Percentiles rank a stretch among this genome's conserved stretches.
phyloP scores from a whole-genome alignment of 1,140 invertebrate species.

The Ladona fulva region DNA sequence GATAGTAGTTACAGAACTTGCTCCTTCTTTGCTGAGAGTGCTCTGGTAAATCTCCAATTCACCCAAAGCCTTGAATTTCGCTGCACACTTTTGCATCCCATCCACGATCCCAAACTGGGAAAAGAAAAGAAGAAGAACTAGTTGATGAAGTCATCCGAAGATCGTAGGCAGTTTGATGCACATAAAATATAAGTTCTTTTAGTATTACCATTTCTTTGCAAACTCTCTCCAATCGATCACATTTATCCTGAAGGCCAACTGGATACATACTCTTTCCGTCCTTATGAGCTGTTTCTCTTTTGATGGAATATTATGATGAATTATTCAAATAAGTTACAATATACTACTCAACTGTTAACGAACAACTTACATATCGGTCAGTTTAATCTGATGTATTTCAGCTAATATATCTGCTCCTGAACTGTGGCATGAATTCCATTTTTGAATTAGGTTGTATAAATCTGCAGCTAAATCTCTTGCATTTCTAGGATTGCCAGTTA shows the following conservation, averaged over 20 bases:
- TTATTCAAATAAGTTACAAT: too few relatives aligned
- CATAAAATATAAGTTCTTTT: too few relatives aligned
- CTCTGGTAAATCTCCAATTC: not conserved
- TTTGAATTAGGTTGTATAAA: conserved; percentile 21
- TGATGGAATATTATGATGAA: not conserved
- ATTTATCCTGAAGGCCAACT: not conserved
- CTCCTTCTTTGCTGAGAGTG: not conserved
- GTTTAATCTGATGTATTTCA: conserved; percentile 13
- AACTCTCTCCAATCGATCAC: not conserved
- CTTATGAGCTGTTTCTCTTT: not conserved
- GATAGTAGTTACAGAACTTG: not conserved
- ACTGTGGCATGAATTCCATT: conserved; percentile 19
- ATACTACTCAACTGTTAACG: too few relatives aligned
- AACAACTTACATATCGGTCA: not conserved
- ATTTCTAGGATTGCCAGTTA: conserved; percentile 21
- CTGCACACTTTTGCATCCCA: not conserved
- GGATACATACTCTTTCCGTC: not conserved
- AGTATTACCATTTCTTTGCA: not conserved
- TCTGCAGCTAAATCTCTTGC: conserved; percentile 19
- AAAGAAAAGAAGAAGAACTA: too few relatives aligned
- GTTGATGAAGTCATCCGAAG: too few relatives aligned
- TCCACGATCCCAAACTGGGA: not conserved
- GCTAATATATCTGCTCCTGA: conserved; percentile 13
- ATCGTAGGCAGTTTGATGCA: too few relatives aligned
- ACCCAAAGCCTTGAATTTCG: not conserved